Conservation (phyloP, 2,797 vertebrate species). For the Chrosomus eos region DNA sequence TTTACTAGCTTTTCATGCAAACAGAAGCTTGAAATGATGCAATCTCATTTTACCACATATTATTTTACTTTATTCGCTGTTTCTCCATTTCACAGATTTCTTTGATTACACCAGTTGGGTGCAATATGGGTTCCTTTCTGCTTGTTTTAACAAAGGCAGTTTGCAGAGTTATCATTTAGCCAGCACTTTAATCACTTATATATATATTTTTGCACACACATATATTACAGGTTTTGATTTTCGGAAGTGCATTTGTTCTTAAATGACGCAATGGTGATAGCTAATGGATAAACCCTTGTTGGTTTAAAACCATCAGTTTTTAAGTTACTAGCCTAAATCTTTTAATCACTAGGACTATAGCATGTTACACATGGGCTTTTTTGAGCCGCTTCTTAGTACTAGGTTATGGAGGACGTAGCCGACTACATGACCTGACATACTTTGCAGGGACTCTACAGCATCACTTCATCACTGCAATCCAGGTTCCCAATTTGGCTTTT, state of each 20-base stretch:
- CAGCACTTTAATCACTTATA: no score
- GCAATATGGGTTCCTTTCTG: not conserved
- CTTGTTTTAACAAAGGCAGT: not conserved
- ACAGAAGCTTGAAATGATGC: not conserved
- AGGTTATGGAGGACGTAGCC: conserved; percentile 4
- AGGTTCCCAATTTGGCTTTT: conserved; percentile 9
- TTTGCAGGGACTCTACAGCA: not conserved
- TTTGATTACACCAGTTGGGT: not conserved
- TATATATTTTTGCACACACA: no score
- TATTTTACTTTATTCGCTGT: not conserved
- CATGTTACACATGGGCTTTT: not conserved
- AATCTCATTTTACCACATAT: not conserved
- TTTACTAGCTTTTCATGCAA: not conserved
- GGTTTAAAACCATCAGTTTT: not conserved
- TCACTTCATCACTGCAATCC: not conserved
- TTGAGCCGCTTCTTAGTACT: conserved; percentile 4
- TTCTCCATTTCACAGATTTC: not conserved
- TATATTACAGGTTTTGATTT: not conserved
- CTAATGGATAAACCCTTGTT: no score
- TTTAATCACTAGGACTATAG: not conserved
- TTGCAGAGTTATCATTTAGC: not conserved
- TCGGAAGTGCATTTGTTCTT: not conserved
- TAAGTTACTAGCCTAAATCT: not conserved
- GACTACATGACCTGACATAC: conserved; percentile 35
- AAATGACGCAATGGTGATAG: not conserved